A percentile compares a stretch with the other conserved stretches of the same genome.
Evolutionary conservation across 2,888 invertebrate genomes (phyloP).

Genomic region (Pachydiplax longipennis): DNA sequence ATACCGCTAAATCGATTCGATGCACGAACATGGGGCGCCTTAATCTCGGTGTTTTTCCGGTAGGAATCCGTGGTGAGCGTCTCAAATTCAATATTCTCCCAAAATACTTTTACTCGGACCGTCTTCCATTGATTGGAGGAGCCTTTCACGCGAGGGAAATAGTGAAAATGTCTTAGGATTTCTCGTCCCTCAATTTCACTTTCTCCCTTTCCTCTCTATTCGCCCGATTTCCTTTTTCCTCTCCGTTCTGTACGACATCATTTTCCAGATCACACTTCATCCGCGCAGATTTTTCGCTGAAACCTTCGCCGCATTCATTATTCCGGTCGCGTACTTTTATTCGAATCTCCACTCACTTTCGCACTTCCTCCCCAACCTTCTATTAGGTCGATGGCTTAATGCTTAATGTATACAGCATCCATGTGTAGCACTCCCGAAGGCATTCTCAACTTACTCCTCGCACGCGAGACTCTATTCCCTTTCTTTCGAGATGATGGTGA

Average conservation of each 20-base stretch:
- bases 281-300: slow-evolving; percentile 3
- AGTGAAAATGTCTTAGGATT: too few relatives aligned
- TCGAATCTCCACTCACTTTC: not conserved
- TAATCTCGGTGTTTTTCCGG: too few relatives aligned
- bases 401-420: not conserved
- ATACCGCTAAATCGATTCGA: too few relatives aligned
- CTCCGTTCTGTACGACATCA: not conserved
- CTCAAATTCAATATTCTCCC: too few relatives aligned
- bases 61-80: too few relatives aligned
- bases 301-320: not conserved
- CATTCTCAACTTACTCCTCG: too few relatives aligned
- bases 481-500: too few relatives aligned
- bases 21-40: too few relatives aligned
- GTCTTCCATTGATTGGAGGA: too few relatives aligned
- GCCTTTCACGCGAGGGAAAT: too few relatives aligned
- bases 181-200: not conserved
- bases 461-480: too few relatives aligned
- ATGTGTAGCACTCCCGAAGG: not conserved
- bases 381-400: not conserved
- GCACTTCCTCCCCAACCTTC: not conserved
- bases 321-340: slow-evolving; percentile 12
- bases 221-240: not conserved
- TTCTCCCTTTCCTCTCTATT: not conserved
- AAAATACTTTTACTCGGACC: too few relatives aligned
- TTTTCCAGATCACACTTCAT: slow-evolving; percentile 12